Percentiles rank a stretch among this genome's conserved stretches.
These are phyloP conservation scores for Zaprionus camerounensis DNA, from an alignment of 1,140 invertebrate species.

Conservation along the genomic window DNA sequence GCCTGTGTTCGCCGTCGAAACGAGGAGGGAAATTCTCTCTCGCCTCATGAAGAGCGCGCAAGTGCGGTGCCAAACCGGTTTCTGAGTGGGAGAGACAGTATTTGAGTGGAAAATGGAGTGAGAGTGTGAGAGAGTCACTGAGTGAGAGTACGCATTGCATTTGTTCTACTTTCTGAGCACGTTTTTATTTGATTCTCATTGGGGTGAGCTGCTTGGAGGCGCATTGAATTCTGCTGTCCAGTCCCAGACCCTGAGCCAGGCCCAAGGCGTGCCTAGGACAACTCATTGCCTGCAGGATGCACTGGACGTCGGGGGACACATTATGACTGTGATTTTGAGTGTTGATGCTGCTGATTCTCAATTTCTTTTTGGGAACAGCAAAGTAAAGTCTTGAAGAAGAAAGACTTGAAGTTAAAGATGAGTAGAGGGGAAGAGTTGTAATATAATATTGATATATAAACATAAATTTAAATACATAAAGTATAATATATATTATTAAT, in stretches of 20 bases:
- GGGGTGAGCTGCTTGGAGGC: conserved; percentile 45
- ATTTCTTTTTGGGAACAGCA: conserved; percentile 12
- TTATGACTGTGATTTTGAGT: conserved; percentile 68
- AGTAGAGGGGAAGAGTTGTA: no score
- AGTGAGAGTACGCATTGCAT: conserved; percentile 36
- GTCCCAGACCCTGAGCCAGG: conserved; percentile 23
- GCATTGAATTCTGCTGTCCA: conserved; percentile 63
- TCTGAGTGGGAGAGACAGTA: conserved; percentile 29
- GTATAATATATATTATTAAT: no score
- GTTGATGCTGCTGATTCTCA: conserved; percentile 21
- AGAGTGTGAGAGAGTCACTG: conserved; percentile 2
- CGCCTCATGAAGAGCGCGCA: conserved; percentile 28
- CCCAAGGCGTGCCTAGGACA: conserved; percentile 58
- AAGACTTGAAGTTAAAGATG: no score
- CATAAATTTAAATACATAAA: no score
- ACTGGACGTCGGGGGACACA: conserved; percentile 60
- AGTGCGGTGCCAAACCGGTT: conserved; percentile 36
- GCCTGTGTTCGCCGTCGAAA: conserved; percentile 17
- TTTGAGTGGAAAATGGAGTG: conserved; percentile 13
- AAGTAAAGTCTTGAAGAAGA: not conserved
- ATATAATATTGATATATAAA: no score
- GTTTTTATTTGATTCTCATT: conserved; percentile 55
- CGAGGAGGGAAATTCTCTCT: conserved; percentile 32
- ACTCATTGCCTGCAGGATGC: conserved; percentile 53
- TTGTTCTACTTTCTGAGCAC: conserved; percentile 70